These are phyloP conservation scores for Eustalomyia histrio DNA, from an alignment of 2,888 invertebrate species.

Conservation along the genomic window DNA sequence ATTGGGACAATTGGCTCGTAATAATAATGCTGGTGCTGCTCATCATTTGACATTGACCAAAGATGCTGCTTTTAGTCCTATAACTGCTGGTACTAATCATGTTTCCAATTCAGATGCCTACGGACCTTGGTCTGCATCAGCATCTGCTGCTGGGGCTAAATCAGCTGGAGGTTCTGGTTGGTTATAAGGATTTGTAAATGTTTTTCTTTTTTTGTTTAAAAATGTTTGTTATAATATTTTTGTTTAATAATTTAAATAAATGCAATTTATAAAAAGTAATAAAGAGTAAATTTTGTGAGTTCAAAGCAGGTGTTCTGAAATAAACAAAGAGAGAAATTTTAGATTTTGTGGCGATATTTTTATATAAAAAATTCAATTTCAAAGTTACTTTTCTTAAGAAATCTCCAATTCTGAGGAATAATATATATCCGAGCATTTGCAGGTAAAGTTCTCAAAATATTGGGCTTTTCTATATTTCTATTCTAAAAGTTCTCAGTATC, in stretches of 20 bases:
- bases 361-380: too few species aligned
- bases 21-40: slow-evolving; percentile 81
- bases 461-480: too few species aligned
- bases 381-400: too few species aligned
- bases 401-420: too few species aligned
- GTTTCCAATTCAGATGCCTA: slow-evolving; percentile 73
- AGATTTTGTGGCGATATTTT: too few species aligned
- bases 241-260: slow-evolving; percentile 44
- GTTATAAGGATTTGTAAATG: slow-evolving; percentile 57
- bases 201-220: slow-evolving; percentile 21
- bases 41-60: slow-evolving; percentile 83
- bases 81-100: slow-evolving; percentile 76
- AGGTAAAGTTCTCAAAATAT: too few species aligned
- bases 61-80: slow-evolving; percentile 81
- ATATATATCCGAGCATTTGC: too few species aligned
- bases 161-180: slow-evolving; percentile 63
- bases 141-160: slow-evolving; percentile 54
- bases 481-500: too few species aligned
- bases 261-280: slow-evolving; percentile 33
- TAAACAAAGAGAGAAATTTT: not conserved
- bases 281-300: not conserved
- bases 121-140: slow-evolving; percentile 72
- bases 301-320: not conserved
- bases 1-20: slow-evolving; percentile 83
- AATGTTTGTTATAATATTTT: slow-evolving; percentile 9